phyloP scores from a whole-genome alignment of 2,797 vertebrate genomes.

The Bovichtus variegatus region DNA sequence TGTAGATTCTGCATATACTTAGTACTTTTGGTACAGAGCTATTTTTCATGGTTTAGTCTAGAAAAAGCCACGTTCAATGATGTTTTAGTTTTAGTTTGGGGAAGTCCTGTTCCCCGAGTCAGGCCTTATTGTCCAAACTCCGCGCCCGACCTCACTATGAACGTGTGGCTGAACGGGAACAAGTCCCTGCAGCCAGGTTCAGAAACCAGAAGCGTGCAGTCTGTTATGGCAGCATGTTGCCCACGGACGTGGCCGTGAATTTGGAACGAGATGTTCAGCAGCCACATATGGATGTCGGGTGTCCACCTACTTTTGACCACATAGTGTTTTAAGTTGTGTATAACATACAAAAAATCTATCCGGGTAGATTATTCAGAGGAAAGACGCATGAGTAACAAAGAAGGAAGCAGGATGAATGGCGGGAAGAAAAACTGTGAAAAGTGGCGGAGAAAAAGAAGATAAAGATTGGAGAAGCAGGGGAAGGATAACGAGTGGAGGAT shows the following conservation, averaged over 20 bases:
- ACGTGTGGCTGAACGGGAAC: conserved; percentile 13
- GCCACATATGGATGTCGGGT: neutral
- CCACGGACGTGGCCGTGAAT: neutral
- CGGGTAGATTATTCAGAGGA: neutral
- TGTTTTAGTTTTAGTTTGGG: conserved; percentile 5
- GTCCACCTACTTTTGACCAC: conserved; percentile 5
- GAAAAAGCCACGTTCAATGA: neutral
- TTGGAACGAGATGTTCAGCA: neutral
- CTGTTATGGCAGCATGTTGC: neutral
- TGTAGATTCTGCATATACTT: neutral
- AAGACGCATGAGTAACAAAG: neutral
- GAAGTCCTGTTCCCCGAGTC: neutral
- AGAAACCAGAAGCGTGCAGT: neutral
- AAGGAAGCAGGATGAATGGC: neutral
- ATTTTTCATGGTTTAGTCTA: neutral
- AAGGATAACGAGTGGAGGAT: conserved; percentile 17
- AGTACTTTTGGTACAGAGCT: neutral
- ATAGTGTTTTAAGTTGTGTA: neutral
- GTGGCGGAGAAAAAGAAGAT: conserved; percentile 10
- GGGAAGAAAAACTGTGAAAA: conserved; percentile 21
- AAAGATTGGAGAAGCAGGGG: neutral
- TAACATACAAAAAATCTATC: neutral
- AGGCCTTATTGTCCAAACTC: neutral
- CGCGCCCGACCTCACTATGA: neutral
- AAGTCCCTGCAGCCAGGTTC: neutral